Evolutionary conservation across 1,140 invertebrate species (phyloP).

Genomic region (Mamestra configurata): DNA sequence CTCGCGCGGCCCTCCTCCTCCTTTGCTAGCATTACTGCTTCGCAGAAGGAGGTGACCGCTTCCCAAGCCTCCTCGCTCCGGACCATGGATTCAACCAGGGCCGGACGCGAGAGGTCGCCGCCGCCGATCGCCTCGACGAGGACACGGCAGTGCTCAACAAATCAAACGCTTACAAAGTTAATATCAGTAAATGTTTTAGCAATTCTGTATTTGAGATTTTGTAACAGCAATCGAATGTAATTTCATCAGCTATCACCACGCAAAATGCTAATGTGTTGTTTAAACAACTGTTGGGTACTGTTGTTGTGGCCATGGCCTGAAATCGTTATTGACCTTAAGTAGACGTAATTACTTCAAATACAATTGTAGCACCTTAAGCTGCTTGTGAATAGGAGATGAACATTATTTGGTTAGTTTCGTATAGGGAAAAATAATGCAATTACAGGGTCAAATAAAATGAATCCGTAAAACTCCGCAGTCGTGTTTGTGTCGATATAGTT

Average conservation of each 20-base stretch:
- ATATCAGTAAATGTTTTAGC: background rate
- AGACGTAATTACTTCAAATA: slow-evolving; percentile 37
- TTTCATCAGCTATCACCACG: slow-evolving; percentile 35
- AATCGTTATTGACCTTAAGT: slow-evolving; percentile 58
- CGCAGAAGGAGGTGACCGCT: no score
- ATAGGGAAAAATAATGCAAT: background rate
- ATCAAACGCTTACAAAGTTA: background rate
- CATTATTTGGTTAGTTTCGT: background rate
- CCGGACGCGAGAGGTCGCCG: no score
- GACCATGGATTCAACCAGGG: no score
- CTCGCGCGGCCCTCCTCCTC: no score
- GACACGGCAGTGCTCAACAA: no score
- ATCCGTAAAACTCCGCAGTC: background rate
- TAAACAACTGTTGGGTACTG: slow-evolving; percentile 62
- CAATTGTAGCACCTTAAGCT: slow-evolving; percentile 42
- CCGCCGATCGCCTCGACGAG: no score
- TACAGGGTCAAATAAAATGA: background rate
- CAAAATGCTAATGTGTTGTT: slow-evolving; percentile 61
- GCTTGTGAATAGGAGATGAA: slow-evolving; percentile 43
- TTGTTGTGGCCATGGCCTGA: slow-evolving; percentile 61
- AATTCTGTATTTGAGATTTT: background rate
- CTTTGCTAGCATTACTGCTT: no score
- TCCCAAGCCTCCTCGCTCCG: no score
- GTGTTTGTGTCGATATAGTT: no score
- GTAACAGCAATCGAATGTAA: slow-evolving; percentile 12